These are phyloP conservation scores for Loripinus fragilis DNA, from an alignment of 2,888 invertebrate species.

Conservation along the genomic window DNA sequence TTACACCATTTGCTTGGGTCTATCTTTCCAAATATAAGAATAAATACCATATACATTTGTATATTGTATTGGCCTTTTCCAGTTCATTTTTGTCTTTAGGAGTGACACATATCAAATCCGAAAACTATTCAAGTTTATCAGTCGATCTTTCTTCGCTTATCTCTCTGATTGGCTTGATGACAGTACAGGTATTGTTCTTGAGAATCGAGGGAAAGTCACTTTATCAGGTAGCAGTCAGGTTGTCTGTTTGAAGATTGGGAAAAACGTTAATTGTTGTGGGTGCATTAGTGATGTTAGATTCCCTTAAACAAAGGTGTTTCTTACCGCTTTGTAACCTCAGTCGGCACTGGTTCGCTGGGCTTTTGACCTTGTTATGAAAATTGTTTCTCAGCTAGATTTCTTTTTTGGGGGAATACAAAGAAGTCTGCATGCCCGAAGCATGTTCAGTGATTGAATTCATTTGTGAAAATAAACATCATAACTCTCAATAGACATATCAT, in stretches of 20 bases:
- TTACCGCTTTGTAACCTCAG: neutral
- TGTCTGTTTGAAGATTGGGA: neutral
- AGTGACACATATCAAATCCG: neutral
- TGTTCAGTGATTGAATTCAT: no score
- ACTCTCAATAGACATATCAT: no score
- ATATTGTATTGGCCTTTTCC: neutral
- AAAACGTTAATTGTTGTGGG: slow-evolving; percentile 4
- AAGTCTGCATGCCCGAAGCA: no score
- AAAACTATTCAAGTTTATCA: neutral
- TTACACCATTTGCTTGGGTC: neutral
- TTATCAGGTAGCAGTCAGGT: neutral
- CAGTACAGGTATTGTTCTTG: slow-evolving; percentile 4
- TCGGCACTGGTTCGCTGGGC: neutral
- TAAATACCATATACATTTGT: neutral
- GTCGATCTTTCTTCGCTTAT: neutral
- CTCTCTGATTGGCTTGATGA: neutral
- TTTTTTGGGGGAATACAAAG: no score
- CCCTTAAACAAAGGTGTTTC: neutral
- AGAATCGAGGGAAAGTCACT: slow-evolving; percentile 6
- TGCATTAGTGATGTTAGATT: neutral
- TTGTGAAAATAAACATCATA: no score
- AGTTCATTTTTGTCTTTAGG: neutral
- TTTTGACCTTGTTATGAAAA: no score
- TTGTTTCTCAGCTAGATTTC: no score
- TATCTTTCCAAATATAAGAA: no score